Evolutionary conservation across 1,140 invertebrate genomes (phyloP).

Genomic region (Pinna nobilis): DNA sequence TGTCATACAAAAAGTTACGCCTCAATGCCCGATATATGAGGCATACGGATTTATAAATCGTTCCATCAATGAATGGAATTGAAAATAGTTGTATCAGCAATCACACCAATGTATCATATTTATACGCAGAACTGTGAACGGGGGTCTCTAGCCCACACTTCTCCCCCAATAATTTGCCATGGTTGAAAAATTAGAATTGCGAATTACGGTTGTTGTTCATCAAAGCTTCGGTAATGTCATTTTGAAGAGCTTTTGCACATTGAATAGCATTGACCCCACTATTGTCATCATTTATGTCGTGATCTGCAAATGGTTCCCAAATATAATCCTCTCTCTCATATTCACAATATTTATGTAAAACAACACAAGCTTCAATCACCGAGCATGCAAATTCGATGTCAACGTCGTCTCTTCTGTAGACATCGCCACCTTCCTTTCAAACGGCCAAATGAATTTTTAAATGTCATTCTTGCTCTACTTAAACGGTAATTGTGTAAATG

Average conservation of each 20-base stretch:
- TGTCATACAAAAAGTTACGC: too few relatives aligned
- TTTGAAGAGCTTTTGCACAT: slow-evolving; percentile 13
- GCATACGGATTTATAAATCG: too few relatives aligned
- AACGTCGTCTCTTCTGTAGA: slow-evolving; percentile 18
- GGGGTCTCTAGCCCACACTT: too few relatives aligned
- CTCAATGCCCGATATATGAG: too few relatives aligned
- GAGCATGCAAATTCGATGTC: slow-evolving; percentile 10
- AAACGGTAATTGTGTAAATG: slow-evolving; percentile 12
- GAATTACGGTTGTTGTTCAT: neutral
- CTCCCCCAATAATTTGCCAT: too few relatives aligned
- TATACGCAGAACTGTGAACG: too few relatives aligned
- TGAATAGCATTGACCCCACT: neutral
- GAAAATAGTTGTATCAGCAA: too few relatives aligned
- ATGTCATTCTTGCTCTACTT: slow-evolving; percentile 31
- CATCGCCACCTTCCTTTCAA: slow-evolving; percentile 29
- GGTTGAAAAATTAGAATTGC: too few relatives aligned
- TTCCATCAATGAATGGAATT: too few relatives aligned
- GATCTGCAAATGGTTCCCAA: neutral
- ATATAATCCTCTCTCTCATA: slow-evolving; percentile 1
- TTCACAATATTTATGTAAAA: slow-evolving; percentile 3
- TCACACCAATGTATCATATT: too few relatives aligned
- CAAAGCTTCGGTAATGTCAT: slow-evolving; percentile 11
- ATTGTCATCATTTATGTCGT: neutral
- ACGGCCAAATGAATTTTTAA: slow-evolving; percentile 37
- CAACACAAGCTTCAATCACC: slow-evolving; percentile 15